Base-by-base conservation (phyloP, 2,797 vertebrate genomes). In the Macrochelys suwanniensis region DNA sequence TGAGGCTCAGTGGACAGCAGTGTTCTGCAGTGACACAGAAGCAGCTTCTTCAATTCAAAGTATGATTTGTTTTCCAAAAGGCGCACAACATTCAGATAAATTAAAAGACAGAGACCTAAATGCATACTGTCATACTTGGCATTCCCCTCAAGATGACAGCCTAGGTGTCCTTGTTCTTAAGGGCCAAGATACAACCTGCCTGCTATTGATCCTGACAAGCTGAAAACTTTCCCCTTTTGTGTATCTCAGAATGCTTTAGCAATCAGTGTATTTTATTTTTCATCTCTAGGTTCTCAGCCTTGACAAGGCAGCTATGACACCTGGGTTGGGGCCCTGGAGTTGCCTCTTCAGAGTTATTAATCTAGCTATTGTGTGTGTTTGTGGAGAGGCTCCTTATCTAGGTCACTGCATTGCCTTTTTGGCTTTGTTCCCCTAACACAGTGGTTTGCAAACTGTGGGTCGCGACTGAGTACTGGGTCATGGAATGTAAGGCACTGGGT, bases 241-340 rank as follows among this genome's bases (percentile, higher is more conserved):
- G 42, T 54, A 85, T 84, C 85, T 90, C 81, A 80, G 90, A 89
- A 94, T 21, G 82, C 45, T 47, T 95, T 94, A 87, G 93, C 82
- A 42, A 56, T 56, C 49, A 85, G 61, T 53, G 76, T 53, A 37
- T 1, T 15, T n/a, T 49, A 86, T 77, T 90, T 96, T 87, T 95
- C 82, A 91, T 92, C 88, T 85, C 82, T 82, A 59, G 92, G 50
- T 51, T 80, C 80, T 17, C 61, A 26, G 71, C 49, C 90, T 33
- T 84, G 59, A 45, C 82, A 92, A 88, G 85, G 56, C 84, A 95
- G 87, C 93, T 57, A 19, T 2, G 1, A 88, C 84, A 89, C 77
- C 57, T 2, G 1, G 90, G 85, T 94, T 95, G 93, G 37, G 23
- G 37, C 37, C 7, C 11, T 53, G 59, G 94, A 93, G 84, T 74